Conservation (phyloP, 2,888 invertebrate genomes). For the Liposcelis brunnea region DNA sequence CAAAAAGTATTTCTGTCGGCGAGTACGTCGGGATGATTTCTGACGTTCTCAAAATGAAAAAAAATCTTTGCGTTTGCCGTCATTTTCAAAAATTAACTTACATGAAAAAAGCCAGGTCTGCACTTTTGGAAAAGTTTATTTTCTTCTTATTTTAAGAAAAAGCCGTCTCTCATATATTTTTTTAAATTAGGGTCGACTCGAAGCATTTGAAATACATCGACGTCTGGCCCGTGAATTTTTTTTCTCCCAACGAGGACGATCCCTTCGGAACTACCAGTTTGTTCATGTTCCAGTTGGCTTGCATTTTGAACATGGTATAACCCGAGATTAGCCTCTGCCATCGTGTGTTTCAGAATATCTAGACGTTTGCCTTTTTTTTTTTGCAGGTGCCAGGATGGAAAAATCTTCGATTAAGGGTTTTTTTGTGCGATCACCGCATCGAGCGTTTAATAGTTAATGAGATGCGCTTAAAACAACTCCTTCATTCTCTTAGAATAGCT, state of each 20-base stretch:
- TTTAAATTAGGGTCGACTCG: conserved; percentile 28
- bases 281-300: conserved; percentile 92
- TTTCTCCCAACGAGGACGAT: conserved; percentile 56
- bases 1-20: conserved; percentile 6
- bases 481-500: conserved; percentile 71
- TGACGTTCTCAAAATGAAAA: conserved; percentile 81
- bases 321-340: too few relatives aligned
- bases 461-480: conserved; percentile 40
- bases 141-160: conserved; percentile 12
- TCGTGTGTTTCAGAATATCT: too few relatives aligned
- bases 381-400: conserved; percentile 61
- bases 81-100: conserved; percentile 57
- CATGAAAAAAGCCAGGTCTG: too few relatives aligned
- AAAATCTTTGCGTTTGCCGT: conserved; percentile 85
- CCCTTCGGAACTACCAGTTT: conserved; percentile 80
- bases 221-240: conserved; percentile 93
- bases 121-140: not conserved
- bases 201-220: conserved; percentile 66
- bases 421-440: conserved; percentile 46
- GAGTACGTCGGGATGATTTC: conserved; percentile 74
- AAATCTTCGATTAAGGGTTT: conserved; percentile 65
- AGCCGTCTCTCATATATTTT: conserved; percentile 5
- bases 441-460: conserved; percentile 19
- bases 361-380: conserved; percentile 2
- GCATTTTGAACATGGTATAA: conserved; percentile 74